phyloP scores from a whole-genome alignment of 2,797 vertebrate species.

The Chromis chromis region DNA sequence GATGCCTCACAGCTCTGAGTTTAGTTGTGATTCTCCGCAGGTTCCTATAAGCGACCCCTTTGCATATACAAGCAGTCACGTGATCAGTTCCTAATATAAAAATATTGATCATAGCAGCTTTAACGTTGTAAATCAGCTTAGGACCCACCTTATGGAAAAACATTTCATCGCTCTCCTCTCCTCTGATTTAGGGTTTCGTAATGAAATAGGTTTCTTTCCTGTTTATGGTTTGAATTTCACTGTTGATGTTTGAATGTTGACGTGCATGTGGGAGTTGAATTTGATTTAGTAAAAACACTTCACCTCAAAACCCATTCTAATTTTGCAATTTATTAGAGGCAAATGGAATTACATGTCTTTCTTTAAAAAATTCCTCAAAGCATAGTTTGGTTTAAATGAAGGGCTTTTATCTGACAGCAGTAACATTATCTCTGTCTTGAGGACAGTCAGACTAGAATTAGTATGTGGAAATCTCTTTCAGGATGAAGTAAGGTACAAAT shows the following conservation, averaged over 20 bases:
- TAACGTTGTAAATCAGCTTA: conserved; percentile 2
- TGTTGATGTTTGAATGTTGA: conserved; percentile 18
- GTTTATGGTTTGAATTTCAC: conserved; percentile 6
- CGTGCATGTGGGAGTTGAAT: conserved; percentile 26
- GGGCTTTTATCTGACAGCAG: conserved; percentile 28
- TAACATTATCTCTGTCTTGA: conserved; percentile 38
- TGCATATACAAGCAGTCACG: background rate
- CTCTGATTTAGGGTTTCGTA: background rate
- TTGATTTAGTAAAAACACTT: conserved; percentile 43
- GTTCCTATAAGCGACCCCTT: background rate
- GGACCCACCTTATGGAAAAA: background rate
- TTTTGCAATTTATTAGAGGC: conserved; percentile 31
- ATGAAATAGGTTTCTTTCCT: background rate
- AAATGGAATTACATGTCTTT: conserved; percentile 8
- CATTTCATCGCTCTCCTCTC: background rate
- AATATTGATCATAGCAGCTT: conserved; percentile 23
- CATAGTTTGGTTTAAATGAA: conserved; percentile 13
- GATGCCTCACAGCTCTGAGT: background rate
- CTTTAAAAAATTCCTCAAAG: conserved; percentile 19
- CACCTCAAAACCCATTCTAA: conserved; percentile 27
- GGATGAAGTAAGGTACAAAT: conserved; percentile 33
- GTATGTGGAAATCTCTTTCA: conserved; percentile 20
- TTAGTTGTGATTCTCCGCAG: background rate
- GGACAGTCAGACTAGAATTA: conserved; percentile 34
- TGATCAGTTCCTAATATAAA: background rate